Evolutionary conservation across 2,797 vertebrate species (phyloP), one percentile per base, ranked within the genome.

Genomic region (Arrhamphus sclerolepis): DNA sequence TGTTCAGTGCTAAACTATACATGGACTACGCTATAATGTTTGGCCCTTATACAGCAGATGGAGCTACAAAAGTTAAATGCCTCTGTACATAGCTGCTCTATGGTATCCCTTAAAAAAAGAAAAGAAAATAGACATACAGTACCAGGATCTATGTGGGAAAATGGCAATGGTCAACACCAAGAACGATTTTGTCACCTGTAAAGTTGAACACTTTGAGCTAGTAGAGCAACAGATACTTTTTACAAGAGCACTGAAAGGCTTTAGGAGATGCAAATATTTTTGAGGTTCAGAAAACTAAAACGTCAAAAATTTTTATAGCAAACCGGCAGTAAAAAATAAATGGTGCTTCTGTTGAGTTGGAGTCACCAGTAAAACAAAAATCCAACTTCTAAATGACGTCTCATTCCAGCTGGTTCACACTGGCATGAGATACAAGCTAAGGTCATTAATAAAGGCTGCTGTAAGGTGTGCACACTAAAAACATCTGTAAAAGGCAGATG

Each of bases 21-120:
- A 62, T 64, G 50, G 42, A 84, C 75, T 81, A 81, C 44, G 56
- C 77, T 61, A 73, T 82, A 75, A 75, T 54, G 56, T 72, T 43
- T 55, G 78, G 77, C 59, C 70, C 70, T 72, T 65, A 72, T 70
- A 83, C 84, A 82, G 84, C 76, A 86, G 79, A 72, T 56, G 68
- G 29, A 86, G 72, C 66, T 70, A 80, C 53, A 74, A 59, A 70
- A 29, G 42, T 70, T 76, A 66, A 10, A 72, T 58, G 70, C 68
- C 70, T 81, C 80, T 88, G 84, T 88, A 89, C 83, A 87, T 77
- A 80, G 87, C 82, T 89, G 87, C 86, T 85, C 83, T 81, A 83
- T 60, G 44, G 64, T 71, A 75, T 82, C 77, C 56, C 61, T 62
- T 29, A 50, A 66, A 72, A 79, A 79, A 74, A 72, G 78, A 77